Base-by-base conservation (phyloP, 2,113 vertebrate species). In the Eulacestoma nigropectus region DNA sequence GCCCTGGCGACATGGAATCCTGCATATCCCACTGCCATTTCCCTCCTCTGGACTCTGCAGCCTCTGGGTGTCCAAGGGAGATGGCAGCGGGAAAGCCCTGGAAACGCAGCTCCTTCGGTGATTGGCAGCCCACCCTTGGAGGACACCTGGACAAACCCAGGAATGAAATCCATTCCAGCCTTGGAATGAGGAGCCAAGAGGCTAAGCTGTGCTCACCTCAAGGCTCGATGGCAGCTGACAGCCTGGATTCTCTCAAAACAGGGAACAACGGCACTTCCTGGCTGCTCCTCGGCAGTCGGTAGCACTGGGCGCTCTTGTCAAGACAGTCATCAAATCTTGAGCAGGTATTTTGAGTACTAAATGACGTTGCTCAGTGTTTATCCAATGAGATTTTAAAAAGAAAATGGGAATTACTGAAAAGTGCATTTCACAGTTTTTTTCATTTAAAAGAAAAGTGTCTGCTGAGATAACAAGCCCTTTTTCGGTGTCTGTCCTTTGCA, bases 241-340 rank as follows among this genome's bases (percentile, higher is more conserved):
- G 47, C 0, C 3, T n/a, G 55, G 39, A 57, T 25, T 39, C 25
- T 13, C 41, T 26, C 35, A 0, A 10, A 88, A 4, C 6, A 26
- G 25, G 59, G 25, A 52, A 17, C 10, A 20, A 11, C 1, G 1
- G n/a, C 29, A 30, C 32, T 57, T 55, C 69, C 56, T 0, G 0
- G 32, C 29, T 12, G 19, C 46, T 72, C 5, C 46, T 72, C 5
- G 0, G 77, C 72, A 39, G 41, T 22, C 4, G 10, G 62, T 41
- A 59, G 84, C 39, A n/a, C 79, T 7, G 68, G 68, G 57, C 4
- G 4, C 46, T 49, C 6, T 2, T 11, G 42, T 44, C 59, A 44
- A 35, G 11, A 17, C 22, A 74, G 15, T 17, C 3, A 2, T 33
- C 35, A 35, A 30, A 35, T 4, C 41, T 8, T 23, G 7, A 64